A percentile compares a stretch with the other conserved stretches of the same genome.
phyloP scores from a whole-genome alignment of 2,888 invertebrate genomes.

The Netelia inedita region DNA sequence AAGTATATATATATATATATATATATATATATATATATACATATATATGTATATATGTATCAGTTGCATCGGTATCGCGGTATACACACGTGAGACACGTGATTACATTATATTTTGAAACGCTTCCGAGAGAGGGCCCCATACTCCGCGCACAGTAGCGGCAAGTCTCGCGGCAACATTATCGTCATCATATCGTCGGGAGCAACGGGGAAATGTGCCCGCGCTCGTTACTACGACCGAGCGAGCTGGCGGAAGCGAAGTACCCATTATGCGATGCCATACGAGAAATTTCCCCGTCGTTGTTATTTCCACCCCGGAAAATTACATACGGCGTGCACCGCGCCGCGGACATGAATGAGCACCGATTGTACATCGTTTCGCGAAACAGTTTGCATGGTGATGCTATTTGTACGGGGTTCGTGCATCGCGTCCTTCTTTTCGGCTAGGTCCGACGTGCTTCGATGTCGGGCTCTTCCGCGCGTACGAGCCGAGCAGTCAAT shows the following conservation, averaged over 20 bases:
- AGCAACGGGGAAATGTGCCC: slow-evolving; percentile 35
- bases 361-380: slow-evolving; percentile 43
- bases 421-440: slow-evolving; percentile 5
- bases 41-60: slow-evolving; percentile 4
- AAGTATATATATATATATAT: not conserved
- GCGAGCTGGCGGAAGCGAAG: slow-evolving; percentile 37
- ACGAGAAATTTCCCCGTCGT: slow-evolving; percentile 50
- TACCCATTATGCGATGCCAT: slow-evolving; percentile 43
- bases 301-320: slow-evolving; percentile 57
- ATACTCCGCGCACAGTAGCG: not conserved
- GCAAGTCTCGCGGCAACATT: slow-evolving; percentile 46
- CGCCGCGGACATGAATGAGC: slow-evolving; percentile 10
- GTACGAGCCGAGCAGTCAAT: not conserved
- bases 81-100: slow-evolving; percentile 32
- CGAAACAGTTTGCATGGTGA: slow-evolving; percentile 61
- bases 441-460: not conserved
- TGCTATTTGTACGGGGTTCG: slow-evolving; percentile 59
- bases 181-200: slow-evolving; percentile 57
- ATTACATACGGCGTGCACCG: slow-evolving; percentile 43
- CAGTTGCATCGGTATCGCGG: slow-evolving; percentile 12
- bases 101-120: slow-evolving; percentile 61
- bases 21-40: not conserved
- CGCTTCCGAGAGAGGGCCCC: slow-evolving; percentile 5
- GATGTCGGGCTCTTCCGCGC: not conserved
- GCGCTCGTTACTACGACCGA: slow-evolving; percentile 44